Conservation (phyloP, 2,113 vertebrate species). For the Alces alces region DNA sequence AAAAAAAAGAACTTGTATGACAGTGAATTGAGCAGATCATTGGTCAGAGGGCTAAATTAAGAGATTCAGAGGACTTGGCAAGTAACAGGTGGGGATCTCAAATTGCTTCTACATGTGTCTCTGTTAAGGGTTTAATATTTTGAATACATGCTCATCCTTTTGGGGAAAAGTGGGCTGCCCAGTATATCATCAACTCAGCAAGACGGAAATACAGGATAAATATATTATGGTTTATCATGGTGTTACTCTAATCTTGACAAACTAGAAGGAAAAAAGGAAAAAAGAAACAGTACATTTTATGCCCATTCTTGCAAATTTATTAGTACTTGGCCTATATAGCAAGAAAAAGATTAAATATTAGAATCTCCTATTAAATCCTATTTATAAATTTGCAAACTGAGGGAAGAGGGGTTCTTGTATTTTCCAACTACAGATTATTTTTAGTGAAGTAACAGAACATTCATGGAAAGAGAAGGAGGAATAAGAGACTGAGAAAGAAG, state of each 20-base stretch:
- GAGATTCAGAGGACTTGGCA: not conserved
- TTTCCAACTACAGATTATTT: conserved; percentile 31
- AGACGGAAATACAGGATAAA: not conserved
- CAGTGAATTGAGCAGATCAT: not conserved
- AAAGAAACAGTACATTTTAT: not conserved
- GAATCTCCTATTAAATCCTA: not conserved
- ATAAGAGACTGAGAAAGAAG: not conserved
- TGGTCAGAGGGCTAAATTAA: not conserved
- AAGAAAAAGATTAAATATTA: not conserved
- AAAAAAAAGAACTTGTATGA: not conserved
- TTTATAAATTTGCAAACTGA: not conserved
- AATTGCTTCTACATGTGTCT: not conserved
- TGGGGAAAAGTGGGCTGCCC: not conserved
- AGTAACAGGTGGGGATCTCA: not conserved
- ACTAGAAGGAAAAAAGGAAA: not conserved
- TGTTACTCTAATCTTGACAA: not conserved
- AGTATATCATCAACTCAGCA: not conserved
- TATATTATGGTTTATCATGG: not conserved
- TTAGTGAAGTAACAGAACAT: not conserved
- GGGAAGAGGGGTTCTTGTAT: not conserved
- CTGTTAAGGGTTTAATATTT: not conserved
- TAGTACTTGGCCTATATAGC: not conserved
- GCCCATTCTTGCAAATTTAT: not conserved
- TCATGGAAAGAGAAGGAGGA: not conserved
- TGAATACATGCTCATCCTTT: not conserved